phyloP scores from a whole-genome alignment of 2,797 vertebrate genomes.

The Choloepus didactylus region DNA sequence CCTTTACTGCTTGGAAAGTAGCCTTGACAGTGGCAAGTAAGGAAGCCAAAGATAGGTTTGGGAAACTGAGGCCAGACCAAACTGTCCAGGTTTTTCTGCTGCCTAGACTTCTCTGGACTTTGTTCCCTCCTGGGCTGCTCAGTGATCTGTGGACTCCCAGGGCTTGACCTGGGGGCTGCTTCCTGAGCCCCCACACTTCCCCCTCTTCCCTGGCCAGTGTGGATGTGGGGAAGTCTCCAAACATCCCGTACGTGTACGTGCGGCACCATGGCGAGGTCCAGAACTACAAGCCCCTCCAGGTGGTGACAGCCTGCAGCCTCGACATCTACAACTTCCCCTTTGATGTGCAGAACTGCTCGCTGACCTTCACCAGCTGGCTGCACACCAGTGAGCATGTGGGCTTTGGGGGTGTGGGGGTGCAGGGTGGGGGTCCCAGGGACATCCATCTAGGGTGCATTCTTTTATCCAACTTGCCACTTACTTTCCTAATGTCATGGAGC shows the following conservation, averaged over 20 bases:
- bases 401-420: accelerated
- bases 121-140: neutral
- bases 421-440: neutral
- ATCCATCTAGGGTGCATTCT: neutral
- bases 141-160: neutral
- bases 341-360: conserved; percentile 97
- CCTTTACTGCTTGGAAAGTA: neutral
- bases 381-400: conserved; percentile 91
- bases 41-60: neutral
- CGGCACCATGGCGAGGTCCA: conserved; percentile 92
- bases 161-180: neutral
- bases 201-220: conserved; percentile 89
- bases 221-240: conserved; percentile 97
- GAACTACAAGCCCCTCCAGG: conserved; percentile 98
- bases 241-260: conserved; percentile 97
- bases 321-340: conserved; percentile 99
- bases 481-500: neutral
- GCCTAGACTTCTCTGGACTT: neutral
- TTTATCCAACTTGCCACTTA: neutral
- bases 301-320: conserved; percentile 96
- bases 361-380: conserved; percentile 99
- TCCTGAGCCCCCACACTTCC: neutral
- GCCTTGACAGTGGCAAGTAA: neutral
- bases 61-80: neutral
- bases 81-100: neutral